Percentiles rank a stretch among this genome's conserved stretches.
phyloP scores from a whole-genome alignment of 2,797 vertebrate genomes.

The Hemitrygon akajei region DNA sequence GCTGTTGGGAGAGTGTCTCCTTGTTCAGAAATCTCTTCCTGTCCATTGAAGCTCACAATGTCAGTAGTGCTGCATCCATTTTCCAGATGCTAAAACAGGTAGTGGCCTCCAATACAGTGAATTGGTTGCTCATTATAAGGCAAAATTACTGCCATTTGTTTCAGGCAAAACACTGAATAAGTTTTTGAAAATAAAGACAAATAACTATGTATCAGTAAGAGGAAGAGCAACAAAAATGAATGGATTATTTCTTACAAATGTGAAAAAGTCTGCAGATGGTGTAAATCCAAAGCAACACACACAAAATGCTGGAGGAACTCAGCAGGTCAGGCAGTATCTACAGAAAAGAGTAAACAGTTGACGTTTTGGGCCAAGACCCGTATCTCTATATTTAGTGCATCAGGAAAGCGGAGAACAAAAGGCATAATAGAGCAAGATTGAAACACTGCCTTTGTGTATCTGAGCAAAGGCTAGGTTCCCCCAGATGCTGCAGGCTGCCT shows the following conservation, averaged over 20 bases:
- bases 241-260: no score
- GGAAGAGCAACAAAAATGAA: no score
- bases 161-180: background rate
- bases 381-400: no score
- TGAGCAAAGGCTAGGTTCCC: background rate
- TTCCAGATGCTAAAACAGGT: background rate
- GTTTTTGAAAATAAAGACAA: no score
- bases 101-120: background rate
- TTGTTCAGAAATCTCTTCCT: background rate
- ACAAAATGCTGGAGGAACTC: no score
- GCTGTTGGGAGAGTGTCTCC: background rate
- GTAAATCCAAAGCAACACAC: no score
- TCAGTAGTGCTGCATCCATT: background rate
- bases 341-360: no score
- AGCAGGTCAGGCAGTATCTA: no score
- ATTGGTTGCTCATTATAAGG: background rate
- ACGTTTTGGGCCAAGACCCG: no score
- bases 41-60: background rate
- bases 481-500: background rate
- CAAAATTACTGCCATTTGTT: background rate
- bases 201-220: no score
- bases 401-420: no score
- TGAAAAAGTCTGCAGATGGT: no score
- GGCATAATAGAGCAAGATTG: background rate
- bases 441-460: background rate